Evolutionary conservation across 2,888 invertebrate genomes (phyloP).

Genomic region (Epirrhoe tristata): DNA sequence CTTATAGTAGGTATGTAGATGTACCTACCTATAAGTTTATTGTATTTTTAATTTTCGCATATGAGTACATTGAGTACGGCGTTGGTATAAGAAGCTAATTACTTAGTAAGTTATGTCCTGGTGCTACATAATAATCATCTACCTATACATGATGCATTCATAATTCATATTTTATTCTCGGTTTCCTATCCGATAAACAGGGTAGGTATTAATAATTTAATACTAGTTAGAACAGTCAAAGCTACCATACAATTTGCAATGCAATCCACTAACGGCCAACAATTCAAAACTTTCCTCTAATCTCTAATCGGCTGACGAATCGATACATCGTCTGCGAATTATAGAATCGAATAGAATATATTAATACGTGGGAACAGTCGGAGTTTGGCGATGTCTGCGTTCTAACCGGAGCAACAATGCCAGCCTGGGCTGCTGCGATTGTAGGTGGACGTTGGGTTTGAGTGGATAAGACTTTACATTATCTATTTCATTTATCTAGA

Average conservation of each 20-base stretch:
- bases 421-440: constrained; percentile 72
- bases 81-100: no score
- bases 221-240: background rate
- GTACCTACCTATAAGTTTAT: no score
- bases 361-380: constrained; percentile 80
- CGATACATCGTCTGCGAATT: constrained; percentile 79
- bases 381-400: constrained; percentile 80
- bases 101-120: no score
- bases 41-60: no score
- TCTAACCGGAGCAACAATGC: constrained; percentile 81
- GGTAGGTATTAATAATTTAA: no score
- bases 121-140: no score
- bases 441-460: constrained; percentile 61
- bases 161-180: no score
- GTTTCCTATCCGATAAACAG: no score
- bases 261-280: constrained; percentile 22
- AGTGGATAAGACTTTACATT: constrained; percentile 53
- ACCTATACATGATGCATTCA: no score
- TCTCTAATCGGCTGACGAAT: constrained; percentile 56
- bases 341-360: constrained; percentile 82
- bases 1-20: no score
- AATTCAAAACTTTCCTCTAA: constrained; percentile 36
- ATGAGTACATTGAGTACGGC: no score
- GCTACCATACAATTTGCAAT: constrained; percentile 7
- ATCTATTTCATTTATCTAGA: constrained; percentile 6